Evolutionary conservation across 1,140 invertebrate genomes (phyloP).

Genomic region (Aphelenchoides fujianensis): DNA sequence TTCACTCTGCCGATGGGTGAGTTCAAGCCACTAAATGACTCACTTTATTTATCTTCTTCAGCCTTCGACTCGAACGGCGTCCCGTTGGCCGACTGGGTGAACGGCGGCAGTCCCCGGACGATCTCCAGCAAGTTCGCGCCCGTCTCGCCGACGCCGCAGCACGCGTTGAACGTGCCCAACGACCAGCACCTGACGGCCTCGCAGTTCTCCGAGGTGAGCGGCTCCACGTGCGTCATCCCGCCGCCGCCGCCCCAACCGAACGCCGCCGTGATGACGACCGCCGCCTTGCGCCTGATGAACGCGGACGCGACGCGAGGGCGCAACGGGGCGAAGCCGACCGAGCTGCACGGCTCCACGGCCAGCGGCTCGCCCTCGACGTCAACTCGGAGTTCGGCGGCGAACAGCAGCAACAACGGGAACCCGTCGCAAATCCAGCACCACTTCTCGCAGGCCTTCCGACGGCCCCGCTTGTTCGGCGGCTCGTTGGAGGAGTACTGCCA

Average conservation of each 20-base stretch:
- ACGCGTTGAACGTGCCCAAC: not conserved
- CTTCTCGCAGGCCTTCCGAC: conserved; percentile 52
- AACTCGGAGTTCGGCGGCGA: not conserved
- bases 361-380: not conserved
- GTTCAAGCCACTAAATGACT: not conserved
- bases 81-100: not conserved
- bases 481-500: conserved; percentile 84
- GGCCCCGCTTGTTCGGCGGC: conserved; percentile 86
- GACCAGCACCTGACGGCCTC: not conserved
- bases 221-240: not conserved
- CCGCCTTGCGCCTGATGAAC: not conserved
- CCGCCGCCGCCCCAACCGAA: not conserved
- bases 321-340: not conserved
- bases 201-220: not conserved
- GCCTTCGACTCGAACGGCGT: not conserved
- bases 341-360: not conserved
- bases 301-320: not conserved
- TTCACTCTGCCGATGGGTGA: not conserved
- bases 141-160: not conserved
- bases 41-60: not conserved
- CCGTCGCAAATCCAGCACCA: conserved; percentile 1
- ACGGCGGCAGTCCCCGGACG: not conserved
- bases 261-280: not conserved
- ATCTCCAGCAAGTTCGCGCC: not conserved
- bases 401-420: not conserved